phyloP scores from a whole-genome alignment of 2,888 invertebrate genomes.

The Sepiola atlantica region DNA sequence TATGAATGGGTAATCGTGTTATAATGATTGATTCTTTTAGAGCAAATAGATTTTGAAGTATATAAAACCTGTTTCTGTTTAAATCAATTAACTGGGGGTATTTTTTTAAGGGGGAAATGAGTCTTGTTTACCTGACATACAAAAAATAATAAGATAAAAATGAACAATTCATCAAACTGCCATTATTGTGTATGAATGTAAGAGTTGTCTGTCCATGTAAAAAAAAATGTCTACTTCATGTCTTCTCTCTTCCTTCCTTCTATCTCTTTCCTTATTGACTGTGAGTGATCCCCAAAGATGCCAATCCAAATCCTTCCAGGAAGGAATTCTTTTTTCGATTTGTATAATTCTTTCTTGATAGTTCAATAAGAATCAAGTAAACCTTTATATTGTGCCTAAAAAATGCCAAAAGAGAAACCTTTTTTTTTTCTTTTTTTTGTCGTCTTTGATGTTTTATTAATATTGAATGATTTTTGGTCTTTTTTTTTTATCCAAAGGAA shows the following conservation, averaged over 20 bases:
- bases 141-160: neutral
- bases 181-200: neutral
- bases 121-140: neutral
- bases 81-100: neutral
- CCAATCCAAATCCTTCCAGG: neutral
- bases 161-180: neutral
- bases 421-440: no score
- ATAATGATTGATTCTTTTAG: neutral
- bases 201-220: neutral
- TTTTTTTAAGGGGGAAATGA: neutral
- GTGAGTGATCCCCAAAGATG: neutral
- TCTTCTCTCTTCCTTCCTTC: neutral
- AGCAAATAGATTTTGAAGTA: neutral
- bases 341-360: neutral
- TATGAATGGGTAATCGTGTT: neutral
- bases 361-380: neutral
- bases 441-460: no score
- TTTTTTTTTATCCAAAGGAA: no score
- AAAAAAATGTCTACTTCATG: neutral
- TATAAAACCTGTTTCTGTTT: constrained; percentile 1
- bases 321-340: neutral
- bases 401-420: no score
- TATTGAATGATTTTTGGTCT: no score
- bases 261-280: neutral
- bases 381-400: neutral